Conservation (phyloP, 2,797 vertebrate species). For the Lepilemur septentrionalis region DNA sequence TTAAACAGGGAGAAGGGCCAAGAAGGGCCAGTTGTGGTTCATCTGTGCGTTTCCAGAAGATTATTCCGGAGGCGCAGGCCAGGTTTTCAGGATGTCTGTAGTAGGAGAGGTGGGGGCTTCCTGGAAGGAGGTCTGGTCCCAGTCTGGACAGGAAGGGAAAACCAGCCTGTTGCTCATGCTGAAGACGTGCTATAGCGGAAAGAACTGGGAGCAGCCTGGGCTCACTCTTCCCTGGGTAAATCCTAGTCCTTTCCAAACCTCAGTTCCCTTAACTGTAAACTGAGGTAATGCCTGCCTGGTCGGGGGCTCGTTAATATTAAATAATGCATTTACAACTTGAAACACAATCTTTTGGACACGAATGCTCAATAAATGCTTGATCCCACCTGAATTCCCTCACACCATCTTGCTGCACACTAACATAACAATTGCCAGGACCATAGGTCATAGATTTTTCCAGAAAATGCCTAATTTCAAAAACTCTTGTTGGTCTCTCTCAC, state of each 20-base stretch:
- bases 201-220: background rate
- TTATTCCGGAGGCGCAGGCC: background rate
- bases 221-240: background rate
- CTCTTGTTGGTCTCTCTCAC: background rate
- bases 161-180: background rate
- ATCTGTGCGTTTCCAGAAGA: background rate
- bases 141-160: background rate
- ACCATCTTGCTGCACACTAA: background rate
- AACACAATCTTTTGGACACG: background rate
- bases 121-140: background rate
- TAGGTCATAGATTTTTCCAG: background rate
- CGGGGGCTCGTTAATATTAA: background rate
- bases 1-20: background rate
- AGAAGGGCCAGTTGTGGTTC: background rate
- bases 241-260: background rate
- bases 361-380: background rate
- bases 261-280: background rate
- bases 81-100: background rate
- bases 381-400: background rate
- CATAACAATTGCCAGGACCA: background rate
- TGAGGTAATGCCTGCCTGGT: background rate
- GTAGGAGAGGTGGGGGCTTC: background rate
- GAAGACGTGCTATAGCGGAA: background rate
- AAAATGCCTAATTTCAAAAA: constrained; percentile 11
- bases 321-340: background rate